phyloP scores from a whole-genome alignment of 2,113 vertebrate species.

The Grus americana region DNA sequence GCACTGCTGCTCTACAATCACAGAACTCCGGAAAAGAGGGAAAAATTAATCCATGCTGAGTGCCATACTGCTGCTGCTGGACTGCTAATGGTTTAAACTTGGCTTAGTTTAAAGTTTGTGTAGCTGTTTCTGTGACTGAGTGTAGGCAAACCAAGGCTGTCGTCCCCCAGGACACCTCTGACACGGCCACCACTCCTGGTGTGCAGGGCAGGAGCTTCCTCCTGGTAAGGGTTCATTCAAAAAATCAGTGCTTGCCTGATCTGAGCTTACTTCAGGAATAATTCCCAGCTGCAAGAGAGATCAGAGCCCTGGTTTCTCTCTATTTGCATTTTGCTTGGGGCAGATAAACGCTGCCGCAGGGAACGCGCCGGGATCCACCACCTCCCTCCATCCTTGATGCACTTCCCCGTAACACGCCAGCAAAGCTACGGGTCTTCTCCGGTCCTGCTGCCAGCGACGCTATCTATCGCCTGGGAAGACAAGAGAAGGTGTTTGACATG shows the following conservation, averaged over 20 bases:
- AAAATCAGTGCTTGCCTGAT: neutral
- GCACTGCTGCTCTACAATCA: neutral
- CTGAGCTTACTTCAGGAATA: neutral
- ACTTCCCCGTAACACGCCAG: fast-evolving
- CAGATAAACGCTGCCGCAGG: neutral
- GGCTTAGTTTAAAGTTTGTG: neutral
- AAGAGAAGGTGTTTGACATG: neutral
- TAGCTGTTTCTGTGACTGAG: neutral
- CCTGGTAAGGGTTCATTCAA: neutral
- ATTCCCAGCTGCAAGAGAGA: neutral
- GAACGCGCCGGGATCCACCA: neutral
- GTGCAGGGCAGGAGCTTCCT: neutral
- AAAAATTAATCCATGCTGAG: neutral
- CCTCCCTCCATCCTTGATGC: neutral
- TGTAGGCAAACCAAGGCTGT: fast-evolving
- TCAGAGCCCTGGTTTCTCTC: neutral
- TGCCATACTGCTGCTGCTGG: neutral
- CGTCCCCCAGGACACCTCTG: neutral
- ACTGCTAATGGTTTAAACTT: neutral
- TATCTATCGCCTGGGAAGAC: neutral
- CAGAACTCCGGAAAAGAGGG: neutral
- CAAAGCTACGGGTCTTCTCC: neutral
- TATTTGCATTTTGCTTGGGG: neutral
- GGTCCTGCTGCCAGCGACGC: neutral
- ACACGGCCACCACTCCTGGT: neutral